These are phyloP conservation scores for Penaeus chinensis DNA, from an alignment of 1,140 invertebrate species.

Conservation along the genomic window DNA sequence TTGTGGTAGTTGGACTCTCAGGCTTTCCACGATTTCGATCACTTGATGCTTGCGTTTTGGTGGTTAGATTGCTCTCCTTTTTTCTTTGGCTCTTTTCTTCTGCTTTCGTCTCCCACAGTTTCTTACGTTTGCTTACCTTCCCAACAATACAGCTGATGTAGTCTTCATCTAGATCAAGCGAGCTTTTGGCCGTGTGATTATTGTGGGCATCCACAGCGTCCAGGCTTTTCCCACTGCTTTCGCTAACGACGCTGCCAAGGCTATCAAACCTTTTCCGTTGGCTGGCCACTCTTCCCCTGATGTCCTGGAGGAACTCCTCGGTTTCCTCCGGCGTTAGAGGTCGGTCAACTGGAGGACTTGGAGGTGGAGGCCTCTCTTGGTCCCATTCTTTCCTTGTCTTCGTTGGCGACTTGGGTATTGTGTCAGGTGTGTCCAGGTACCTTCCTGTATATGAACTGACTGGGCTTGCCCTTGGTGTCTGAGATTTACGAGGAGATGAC, in stretches of 20 bases:
- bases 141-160: background rate
- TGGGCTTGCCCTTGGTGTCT: background rate
- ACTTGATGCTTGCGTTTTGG: background rate
- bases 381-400: too few relatives aligned
- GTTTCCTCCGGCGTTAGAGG: slow-evolving; percentile 46
- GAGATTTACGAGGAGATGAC: background rate
- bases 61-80: background rate
- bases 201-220: slow-evolving; percentile 14
- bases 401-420: too few relatives aligned
- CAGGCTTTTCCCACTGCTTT: slow-evolving; percentile 29
- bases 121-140: slow-evolving; percentile 10
- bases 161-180: background rate
- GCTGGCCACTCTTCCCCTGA: slow-evolving; percentile 39
- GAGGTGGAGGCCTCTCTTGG: background rate
- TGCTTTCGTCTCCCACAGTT: slow-evolving; percentile 28
- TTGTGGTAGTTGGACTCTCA: background rate
- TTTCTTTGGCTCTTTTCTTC: background rate
- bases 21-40: background rate
- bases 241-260: slow-evolving; percentile 38
- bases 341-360: background rate
- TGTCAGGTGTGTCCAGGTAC: too few relatives aligned
- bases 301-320: slow-evolving; percentile 35
- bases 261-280: slow-evolving; percentile 44
- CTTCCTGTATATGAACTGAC: too few relatives aligned
- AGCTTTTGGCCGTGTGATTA: background rate